Conservation (phyloP, 2,888 invertebrate species). For the Pristionchus arcanus region DNA sequence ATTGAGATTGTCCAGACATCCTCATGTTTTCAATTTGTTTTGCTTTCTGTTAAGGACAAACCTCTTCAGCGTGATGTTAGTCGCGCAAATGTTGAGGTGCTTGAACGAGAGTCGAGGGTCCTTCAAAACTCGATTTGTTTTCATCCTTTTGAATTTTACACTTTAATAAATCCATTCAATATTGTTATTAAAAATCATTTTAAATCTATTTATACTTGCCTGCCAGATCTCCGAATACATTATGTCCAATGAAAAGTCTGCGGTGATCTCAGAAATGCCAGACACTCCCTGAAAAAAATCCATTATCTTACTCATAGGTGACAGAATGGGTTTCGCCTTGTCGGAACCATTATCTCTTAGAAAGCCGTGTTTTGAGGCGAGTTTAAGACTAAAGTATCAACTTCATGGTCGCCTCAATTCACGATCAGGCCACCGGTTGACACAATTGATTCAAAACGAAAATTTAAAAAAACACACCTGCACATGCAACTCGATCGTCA, state of each 20-base stretch:
- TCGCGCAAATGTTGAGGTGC: conserved; percentile 78
- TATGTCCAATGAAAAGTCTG: conserved; percentile 78
- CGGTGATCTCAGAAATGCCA: conserved; percentile 78
- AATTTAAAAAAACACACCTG: conserved; percentile 64
- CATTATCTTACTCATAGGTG: neutral
- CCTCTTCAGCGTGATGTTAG: conserved; percentile 78
- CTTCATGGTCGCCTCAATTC: too few relatives aligned
- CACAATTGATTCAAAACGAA: neutral
- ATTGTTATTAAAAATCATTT: too few relatives aligned
- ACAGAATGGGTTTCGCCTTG: neutral
- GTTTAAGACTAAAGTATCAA: neutral
- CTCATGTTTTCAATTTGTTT: conserved; percentile 24
- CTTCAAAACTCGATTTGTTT: neutral
- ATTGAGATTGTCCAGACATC: neutral
- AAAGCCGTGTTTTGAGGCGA: too few relatives aligned
- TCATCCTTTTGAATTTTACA: neutral
- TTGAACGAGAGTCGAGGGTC: conserved; percentile 78
- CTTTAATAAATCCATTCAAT: neutral
- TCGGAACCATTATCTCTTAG: too few relatives aligned
- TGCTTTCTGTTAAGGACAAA: neutral
- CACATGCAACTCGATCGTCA: conserved; percentile 79
- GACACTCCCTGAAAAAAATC: conserved; percentile 75
- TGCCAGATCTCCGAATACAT: conserved; percentile 79
- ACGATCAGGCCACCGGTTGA: too few relatives aligned
- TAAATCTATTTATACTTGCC: neutral